Percentiles rank a stretch among this genome's conserved stretches.
Conservation (phyloP, 1,140 invertebrate genomes). For the Micrasema longulum region DNA sequence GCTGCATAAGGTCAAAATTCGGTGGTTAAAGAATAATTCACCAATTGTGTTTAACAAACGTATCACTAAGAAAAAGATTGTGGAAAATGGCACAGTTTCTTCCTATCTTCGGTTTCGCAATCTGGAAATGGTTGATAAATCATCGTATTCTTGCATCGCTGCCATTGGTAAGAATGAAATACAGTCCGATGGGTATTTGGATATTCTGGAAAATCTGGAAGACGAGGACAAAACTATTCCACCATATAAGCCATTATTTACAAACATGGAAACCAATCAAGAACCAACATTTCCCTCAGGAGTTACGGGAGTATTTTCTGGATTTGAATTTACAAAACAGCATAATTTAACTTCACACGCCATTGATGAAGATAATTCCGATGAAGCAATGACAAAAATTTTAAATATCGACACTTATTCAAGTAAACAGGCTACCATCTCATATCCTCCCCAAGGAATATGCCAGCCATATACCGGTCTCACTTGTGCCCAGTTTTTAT, state of each 20-base stretch:
- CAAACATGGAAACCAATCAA: neutral
- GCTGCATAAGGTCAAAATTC: slow-evolving; percentile 68
- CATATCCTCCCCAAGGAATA: slow-evolving; percentile 57
- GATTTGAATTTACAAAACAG: slow-evolving; percentile 29
- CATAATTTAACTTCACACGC: neutral
- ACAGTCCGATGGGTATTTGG: slow-evolving; percentile 71
- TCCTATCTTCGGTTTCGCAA: slow-evolving; percentile 72
- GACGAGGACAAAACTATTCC: slow-evolving; percentile 18
- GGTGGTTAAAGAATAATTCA: slow-evolving; percentile 78
- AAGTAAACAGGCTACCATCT: slow-evolving; percentile 3
- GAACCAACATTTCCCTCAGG: slow-evolving; percentile 23
- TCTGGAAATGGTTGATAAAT: slow-evolving; percentile 75
- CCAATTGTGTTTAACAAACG: slow-evolving; percentile 63
- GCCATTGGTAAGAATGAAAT: slow-evolving; percentile 68
- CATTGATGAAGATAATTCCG: slow-evolving; percentile 9
- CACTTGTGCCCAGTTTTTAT: slow-evolving; percentile 83
- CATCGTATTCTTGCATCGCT: slow-evolving; percentile 78
- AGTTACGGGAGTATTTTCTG: slow-evolving; percentile 33
- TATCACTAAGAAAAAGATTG: slow-evolving; percentile 66
- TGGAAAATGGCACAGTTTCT: slow-evolving; percentile 56
- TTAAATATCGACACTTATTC: slow-evolving; percentile 21
- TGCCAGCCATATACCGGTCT: slow-evolving; percentile 86
- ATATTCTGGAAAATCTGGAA: slow-evolving; percentile 63
- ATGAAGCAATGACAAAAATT: slow-evolving; percentile 22
- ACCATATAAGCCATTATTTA: slow-evolving; percentile 23